Percentiles rank a stretch among this genome's conserved stretches.
phyloP scores from a whole-genome alignment of 1,140 invertebrate genomes.

The Telenomus remus region DNA sequence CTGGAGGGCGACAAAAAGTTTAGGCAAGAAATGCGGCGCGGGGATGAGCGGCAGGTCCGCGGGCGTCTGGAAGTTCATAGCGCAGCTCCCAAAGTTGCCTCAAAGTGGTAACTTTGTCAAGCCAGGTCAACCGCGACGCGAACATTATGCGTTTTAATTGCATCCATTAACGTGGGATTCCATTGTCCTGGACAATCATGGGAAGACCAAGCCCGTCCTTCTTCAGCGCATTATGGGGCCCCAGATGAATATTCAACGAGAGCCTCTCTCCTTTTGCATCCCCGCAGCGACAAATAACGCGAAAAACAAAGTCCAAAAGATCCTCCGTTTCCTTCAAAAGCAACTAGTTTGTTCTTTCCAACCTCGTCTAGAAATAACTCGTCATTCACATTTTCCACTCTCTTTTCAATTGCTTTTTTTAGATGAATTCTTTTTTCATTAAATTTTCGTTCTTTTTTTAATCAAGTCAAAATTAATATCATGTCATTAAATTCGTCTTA shows the following conservation, averaged over 20 bases:
- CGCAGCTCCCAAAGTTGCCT: conserved; percentile 47
- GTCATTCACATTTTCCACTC: too few species aligned
- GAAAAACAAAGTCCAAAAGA: conserved; percentile 31
- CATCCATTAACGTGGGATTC: conserved; percentile 59
- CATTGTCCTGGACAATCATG: conserved; percentile 56
- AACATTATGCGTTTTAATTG: conserved; percentile 62
- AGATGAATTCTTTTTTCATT: too few species aligned
- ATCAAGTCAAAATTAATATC: too few species aligned
- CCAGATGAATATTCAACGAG: conserved; percentile 50
- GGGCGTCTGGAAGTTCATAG: conserved; percentile 41
- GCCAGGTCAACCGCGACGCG: conserved; percentile 55
- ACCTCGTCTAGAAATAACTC: too few species aligned
- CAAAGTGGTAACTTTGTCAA: conserved; percentile 60
- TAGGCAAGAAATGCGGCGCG: conserved; percentile 21
- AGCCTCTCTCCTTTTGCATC: conserved; percentile 15
- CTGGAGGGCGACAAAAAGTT: conserved; percentile 40
- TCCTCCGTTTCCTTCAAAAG: background rate
- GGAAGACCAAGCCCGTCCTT: conserved; percentile 36
- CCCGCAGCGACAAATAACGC: conserved; percentile 32
- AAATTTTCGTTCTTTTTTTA: too few species aligned
- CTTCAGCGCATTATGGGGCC: conserved; percentile 30
- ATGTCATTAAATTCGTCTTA: too few species aligned
- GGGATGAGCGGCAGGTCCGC: conserved; percentile 7
- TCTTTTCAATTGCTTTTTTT: too few species aligned
- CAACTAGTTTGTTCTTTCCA: conserved; percentile 3